Conservation (phyloP, 2,113 vertebrate genomes). For the Sander lucioperca region DNA sequence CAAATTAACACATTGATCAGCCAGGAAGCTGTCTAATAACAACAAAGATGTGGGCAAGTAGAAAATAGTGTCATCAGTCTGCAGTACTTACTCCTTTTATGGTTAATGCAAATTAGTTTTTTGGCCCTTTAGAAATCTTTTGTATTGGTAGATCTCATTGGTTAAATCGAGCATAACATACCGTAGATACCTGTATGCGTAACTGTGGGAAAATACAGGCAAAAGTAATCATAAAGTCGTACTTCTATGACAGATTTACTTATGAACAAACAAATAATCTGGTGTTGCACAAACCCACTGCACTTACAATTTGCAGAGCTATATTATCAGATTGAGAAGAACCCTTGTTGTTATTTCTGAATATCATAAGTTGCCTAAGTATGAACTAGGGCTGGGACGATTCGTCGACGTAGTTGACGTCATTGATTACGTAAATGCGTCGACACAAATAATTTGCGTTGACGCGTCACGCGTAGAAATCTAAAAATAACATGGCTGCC, state of each 20-base stretch:
- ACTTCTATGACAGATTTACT: not conserved
- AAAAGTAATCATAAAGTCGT: not conserved
- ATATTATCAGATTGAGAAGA: not conserved
- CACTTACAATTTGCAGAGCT: not conserved
- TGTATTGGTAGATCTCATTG: constrained; percentile 22
- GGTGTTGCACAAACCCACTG: not conserved
- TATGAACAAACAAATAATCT: not conserved
- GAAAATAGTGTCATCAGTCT: constrained; percentile 66
- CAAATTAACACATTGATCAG: constrained; percentile 78
- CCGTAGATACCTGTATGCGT: not conserved
- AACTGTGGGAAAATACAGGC: not conserved
- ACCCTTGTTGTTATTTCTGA: not conserved
- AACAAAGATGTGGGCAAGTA: constrained; percentile 52
- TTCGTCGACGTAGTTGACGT: no score
- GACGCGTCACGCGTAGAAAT: no score
- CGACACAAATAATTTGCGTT: no score
- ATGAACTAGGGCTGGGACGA: not conserved
- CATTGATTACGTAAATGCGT: no score
- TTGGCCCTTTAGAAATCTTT: constrained; percentile 27
- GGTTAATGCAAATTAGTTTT: constrained; percentile 51
- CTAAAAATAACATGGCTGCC: no score
- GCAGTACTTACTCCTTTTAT: constrained; percentile 57
- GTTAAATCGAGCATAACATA: constrained; percentile 5
- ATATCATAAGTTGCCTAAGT: not conserved
- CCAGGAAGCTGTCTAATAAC: constrained; percentile 69